Evolutionary conservation across 2,888 invertebrate species (phyloP).

Genomic region (Slavum lentiscoides): DNA sequence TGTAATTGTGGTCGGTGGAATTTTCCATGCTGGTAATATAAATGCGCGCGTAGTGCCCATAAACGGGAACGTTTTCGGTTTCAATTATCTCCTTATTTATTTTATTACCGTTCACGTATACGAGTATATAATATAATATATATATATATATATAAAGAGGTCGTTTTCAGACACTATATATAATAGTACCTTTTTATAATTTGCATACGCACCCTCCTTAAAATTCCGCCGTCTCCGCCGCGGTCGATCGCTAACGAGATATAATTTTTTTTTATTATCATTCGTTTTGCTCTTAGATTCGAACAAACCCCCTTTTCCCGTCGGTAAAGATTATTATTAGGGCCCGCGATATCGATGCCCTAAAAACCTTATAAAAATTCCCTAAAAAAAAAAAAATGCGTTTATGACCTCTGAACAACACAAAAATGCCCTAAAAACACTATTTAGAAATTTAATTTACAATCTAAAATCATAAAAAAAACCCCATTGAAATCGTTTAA

Average conservation of each 20-base stretch:
- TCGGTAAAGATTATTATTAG: no score
- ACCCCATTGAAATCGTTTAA: no score
- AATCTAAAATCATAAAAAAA: no score
- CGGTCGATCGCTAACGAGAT: constrained; percentile 29
- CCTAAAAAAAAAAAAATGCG: no score
- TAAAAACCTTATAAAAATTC: no score
- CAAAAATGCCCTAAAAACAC: no score
- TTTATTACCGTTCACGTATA: constrained; percentile 51
- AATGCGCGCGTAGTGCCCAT: constrained; percentile 13
- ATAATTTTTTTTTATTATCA: not conserved
- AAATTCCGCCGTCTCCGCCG: constrained; percentile 38
- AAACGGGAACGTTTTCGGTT: constrained; percentile 51
- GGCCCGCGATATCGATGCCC: no score
- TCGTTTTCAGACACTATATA: constrained; percentile 50
- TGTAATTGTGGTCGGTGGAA: constrained; percentile 50
- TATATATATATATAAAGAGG: constrained; percentile 35
- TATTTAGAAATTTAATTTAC: no score
- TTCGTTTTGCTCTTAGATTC: no score
- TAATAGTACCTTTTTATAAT: constrained; percentile 50
- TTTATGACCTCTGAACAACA: no score
- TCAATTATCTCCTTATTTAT: constrained; percentile 54
- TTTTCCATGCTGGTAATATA: constrained; percentile 14
- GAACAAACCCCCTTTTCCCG: no score
- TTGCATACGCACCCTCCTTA: constrained; percentile 51
- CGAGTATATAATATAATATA: no score